Evolutionary conservation across 2,113 vertebrate species (phyloP), one percentile per base, ranked within the genome.

Genomic region (Rhinoderma darwinii): DNA sequence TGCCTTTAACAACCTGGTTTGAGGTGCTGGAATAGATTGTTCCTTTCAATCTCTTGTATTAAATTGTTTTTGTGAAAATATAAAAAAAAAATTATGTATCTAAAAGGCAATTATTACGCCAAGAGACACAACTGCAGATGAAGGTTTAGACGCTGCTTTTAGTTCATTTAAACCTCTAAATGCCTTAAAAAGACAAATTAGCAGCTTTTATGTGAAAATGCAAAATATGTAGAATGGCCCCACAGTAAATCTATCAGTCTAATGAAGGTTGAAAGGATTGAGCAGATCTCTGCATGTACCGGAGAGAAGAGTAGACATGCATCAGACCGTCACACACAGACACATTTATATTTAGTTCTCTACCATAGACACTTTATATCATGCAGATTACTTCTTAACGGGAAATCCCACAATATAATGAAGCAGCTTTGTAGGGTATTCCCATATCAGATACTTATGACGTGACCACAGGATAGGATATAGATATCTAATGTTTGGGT

Each of bases 181-280:
- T 6, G 37, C 14, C 56, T 44, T 82, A 59, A 68, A 68, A 82
- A 82, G 39, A 68, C 18, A 17, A 82, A 82, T 82, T 82, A 66
- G 35, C 17, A 3, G 80, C 39, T 82, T 41, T 44, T 63, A 43
- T 30, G 61, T 44, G 56, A 43, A 39, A 35, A 82, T 32, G 59
- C 12, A 30, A 68, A 82, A 66, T 66, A 32, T 27, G 59, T 20
- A 44, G 25, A 17, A 37, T 44, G 5, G 41, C n/a, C 43, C 37
- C 47, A 43, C 80, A 59, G 68, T 63, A 30, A 82, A 66, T 61
- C 25, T 35, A 82, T 68, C 80, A 44, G 37, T 15, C 77, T 59
- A 56, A 80, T 59, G 17, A 56, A 30, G 32, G 77, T 56, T 59
- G 51, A 56, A 80, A 78, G 50, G 47, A 59, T 80, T 12, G 44